Evolutionary conservation across 1,140 invertebrate genomes (phyloP).

Genomic region (Palaemon carinicauda): DNA sequence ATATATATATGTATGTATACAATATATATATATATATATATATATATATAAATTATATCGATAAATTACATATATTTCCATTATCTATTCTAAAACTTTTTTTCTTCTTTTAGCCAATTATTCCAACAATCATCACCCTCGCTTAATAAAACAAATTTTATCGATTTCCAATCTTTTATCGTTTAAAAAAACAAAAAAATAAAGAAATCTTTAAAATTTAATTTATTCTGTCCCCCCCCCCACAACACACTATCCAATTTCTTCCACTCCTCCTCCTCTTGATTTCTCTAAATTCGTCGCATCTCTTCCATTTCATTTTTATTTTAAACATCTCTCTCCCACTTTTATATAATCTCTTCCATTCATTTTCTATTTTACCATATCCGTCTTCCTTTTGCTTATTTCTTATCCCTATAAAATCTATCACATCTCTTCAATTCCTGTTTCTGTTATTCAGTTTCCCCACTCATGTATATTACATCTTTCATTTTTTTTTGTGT

Average conservation of each 20-base stretch:
- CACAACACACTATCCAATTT: too few relatives aligned
- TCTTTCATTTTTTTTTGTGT: neutral
- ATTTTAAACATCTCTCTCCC: neutral
- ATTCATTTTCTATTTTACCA: neutral
- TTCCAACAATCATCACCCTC: too few relatives aligned
- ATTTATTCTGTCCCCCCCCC: too few relatives aligned
- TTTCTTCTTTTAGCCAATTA: too few relatives aligned
- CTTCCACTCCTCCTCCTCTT: neutral
- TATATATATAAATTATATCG: conserved; percentile 20
- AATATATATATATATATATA: conserved; percentile 14
- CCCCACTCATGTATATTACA: neutral
- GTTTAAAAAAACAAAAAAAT: too few relatives aligned
- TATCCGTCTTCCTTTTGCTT: neutral
- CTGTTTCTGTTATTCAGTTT: neutral
- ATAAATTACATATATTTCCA: too few relatives aligned
- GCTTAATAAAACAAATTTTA: too few relatives aligned
- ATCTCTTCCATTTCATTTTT: neutral
- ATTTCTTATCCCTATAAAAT: neutral
- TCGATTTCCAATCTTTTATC: too few relatives aligned
- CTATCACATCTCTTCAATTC: neutral
- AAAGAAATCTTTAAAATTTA: too few relatives aligned
- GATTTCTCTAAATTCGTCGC: neutral
- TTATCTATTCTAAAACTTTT: too few relatives aligned
- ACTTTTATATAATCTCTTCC: neutral
- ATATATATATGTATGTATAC: conserved; percentile 15